Percentiles rank a stretch among this genome's conserved stretches.
Evolutionary conservation across 2,797 vertebrate genomes (phyloP).

Genomic region (Hephaestus fuliginosus): DNA sequence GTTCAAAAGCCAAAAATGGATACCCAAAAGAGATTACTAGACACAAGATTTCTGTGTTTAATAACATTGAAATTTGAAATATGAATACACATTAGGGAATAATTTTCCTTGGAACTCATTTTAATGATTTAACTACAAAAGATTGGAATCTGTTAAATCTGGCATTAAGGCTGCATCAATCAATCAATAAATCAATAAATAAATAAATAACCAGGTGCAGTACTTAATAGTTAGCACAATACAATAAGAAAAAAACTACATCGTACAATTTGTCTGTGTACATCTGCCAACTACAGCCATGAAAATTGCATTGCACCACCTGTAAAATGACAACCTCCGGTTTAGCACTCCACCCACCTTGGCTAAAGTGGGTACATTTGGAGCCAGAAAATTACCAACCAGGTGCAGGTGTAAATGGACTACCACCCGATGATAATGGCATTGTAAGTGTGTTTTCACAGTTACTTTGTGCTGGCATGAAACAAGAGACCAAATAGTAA

Average conservation of each 20-base stretch:
- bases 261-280: too few relatives aligned
- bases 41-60: not conserved
- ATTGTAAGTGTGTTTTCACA: not conserved
- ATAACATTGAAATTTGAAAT: too few relatives aligned
- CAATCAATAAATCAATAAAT: too few relatives aligned
- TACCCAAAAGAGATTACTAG: too few relatives aligned
- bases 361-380: not conserved
- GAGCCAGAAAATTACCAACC: constrained; percentile 9
- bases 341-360: not conserved
- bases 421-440: constrained; percentile 8
- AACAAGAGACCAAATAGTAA: not conserved
- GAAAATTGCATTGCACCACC: not conserved
- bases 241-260: too few relatives aligned
- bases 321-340: not conserved
- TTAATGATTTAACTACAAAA: not conserved
- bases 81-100: too few relatives aligned
- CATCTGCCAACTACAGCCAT: not conserved
- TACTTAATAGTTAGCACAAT: not conserved
- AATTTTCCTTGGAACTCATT: too few relatives aligned
- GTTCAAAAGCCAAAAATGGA: too few relatives aligned
- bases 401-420: constrained; percentile 19
- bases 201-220: too few relatives aligned
- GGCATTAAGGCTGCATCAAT: not conserved
- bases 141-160: not conserved
- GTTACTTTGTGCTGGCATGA: not conserved